Percentiles rank a stretch among this genome's conserved stretches.
phyloP scores from a whole-genome alignment of 2,113 vertebrate genomes.

The Macaca nemestrina region DNA sequence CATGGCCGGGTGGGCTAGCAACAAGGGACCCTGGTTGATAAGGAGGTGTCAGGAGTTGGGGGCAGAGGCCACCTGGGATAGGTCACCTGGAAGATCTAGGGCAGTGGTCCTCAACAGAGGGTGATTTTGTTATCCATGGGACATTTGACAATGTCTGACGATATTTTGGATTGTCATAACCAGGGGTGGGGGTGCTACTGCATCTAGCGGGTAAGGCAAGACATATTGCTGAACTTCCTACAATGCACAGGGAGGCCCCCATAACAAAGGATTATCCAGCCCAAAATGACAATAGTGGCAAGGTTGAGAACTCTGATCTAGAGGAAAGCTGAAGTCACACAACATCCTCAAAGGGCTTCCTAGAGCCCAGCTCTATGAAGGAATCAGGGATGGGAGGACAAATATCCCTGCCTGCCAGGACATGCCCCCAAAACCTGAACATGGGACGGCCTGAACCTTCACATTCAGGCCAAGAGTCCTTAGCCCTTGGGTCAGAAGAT shows the following conservation, averaged over 20 bases:
- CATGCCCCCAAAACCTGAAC: not conserved
- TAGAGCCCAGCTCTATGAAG: not conserved
- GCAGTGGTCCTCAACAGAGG: not conserved
- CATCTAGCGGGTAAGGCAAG: not conserved
- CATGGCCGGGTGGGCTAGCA: not conserved
- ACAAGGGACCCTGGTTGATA: not conserved
- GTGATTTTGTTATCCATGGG: not conserved
- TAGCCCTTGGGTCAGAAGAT: not conserved
- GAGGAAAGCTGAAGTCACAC: not conserved
- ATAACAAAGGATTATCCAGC: not conserved
- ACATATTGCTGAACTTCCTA: not conserved
- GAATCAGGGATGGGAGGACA: not conserved
- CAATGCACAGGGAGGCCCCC: accelerated
- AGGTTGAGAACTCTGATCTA: not conserved
- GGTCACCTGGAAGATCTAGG: not conserved
- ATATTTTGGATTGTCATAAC: not conserved
- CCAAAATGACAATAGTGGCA: not conserved
- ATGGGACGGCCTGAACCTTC: not conserved
- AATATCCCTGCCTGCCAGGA: not conserved
- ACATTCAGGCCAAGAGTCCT: not conserved
- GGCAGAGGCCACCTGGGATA: not conserved
- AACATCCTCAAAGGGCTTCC: not conserved
- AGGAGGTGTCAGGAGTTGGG: not conserved
- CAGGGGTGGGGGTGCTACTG: not conserved
- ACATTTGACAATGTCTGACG: not conserved